A percentile compares a stretch with the other conserved stretches of the same genome.
Evolutionary conservation across 2,113 vertebrate genomes (phyloP).

Genomic region (Paralichthys olivaceus): DNA sequence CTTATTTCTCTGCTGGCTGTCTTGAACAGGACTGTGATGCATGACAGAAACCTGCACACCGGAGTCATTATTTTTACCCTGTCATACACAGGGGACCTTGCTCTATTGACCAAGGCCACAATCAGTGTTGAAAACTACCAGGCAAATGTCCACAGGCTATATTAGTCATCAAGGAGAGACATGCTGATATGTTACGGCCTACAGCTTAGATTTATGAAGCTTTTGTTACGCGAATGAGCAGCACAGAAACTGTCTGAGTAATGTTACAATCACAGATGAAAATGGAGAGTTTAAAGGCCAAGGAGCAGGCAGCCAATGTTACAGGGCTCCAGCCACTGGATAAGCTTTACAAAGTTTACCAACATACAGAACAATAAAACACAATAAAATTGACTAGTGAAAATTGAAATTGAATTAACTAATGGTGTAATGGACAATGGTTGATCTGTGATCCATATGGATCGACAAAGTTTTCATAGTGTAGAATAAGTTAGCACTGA

Average conservation of each 20-base stretch:
- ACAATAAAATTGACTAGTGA: no score
- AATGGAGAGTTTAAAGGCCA: neutral
- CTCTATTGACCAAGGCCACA: slow-evolving; percentile 45
- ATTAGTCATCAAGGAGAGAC: slow-evolving; percentile 43
- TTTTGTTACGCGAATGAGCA: slow-evolving; percentile 15
- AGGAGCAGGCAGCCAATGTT: neutral
- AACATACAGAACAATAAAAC: neutral
- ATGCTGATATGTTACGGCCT: slow-evolving; percentile 32
- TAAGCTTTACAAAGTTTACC: neutral
- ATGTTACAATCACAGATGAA: slow-evolving; percentile 1
- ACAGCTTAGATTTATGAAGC: slow-evolving; percentile 32
- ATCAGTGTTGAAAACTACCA: slow-evolving; percentile 46
- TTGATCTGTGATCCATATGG: no score
- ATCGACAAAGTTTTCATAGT: no score
- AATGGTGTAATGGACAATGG: no score
- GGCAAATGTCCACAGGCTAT: slow-evolving; percentile 45
- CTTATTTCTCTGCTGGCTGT: neutral
- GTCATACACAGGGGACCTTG: slow-evolving; percentile 1
- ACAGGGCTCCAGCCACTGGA: neutral
- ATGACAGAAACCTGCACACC: slow-evolving; percentile 24
- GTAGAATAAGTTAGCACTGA: no score
- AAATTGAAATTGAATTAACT: no score
- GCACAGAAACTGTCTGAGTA: neutral
- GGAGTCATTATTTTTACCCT: slow-evolving; percentile 47
- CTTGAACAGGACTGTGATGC: slow-evolving; percentile 9